phyloP scores from a whole-genome alignment of 35 echinoderm and acorn worm species.

The Ophiothrix spiculata region DNA sequence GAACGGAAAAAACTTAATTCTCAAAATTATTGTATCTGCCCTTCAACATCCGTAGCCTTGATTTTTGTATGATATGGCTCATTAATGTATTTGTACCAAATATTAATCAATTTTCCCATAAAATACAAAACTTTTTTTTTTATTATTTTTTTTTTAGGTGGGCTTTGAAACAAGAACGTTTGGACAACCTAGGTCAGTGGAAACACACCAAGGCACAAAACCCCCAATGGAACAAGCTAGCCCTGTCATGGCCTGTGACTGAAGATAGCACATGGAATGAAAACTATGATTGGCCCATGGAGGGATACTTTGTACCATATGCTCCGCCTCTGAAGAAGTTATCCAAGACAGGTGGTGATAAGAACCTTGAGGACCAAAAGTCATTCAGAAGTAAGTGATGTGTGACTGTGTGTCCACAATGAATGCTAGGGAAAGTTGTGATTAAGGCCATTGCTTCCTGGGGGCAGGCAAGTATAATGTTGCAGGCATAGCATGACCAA shows the following conservation, averaged over 20 bases:
- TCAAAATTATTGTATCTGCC: too few relatives aligned
- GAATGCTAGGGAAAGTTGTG: too few relatives aligned
- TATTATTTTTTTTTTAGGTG: slow-evolving; percentile 83
- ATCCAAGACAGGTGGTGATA: background rate
- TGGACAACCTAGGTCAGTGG: slow-evolving; percentile 88
- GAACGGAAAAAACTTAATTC: too few relatives aligned
- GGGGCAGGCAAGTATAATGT: too few relatives aligned
- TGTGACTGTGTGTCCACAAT: too few relatives aligned
- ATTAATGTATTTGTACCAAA: too few relatives aligned
- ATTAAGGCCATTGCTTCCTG: too few relatives aligned
- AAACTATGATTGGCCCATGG: slow-evolving; percentile 99
- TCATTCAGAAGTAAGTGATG: slow-evolving; percentile 15
- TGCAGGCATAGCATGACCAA: too few relatives aligned
- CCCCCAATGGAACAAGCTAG: slow-evolving; percentile 94
- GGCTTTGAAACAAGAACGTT: slow-evolving; percentile 92
- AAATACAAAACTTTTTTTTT: too few relatives aligned
- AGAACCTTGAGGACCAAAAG: background rate
- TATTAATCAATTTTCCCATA: too few relatives aligned
- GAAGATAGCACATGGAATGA: slow-evolving; percentile 82
- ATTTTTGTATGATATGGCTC: too few relatives aligned
- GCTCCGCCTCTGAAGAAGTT: slow-evolving; percentile 81
- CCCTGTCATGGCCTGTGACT: slow-evolving; percentile 89
- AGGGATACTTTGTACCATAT: slow-evolving; percentile 88
- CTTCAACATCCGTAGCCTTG: too few relatives aligned
- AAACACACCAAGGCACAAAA: slow-evolving; percentile 82